Conservation (phyloP, 2,797 vertebrate species). For the Karalla daura region DNA sequence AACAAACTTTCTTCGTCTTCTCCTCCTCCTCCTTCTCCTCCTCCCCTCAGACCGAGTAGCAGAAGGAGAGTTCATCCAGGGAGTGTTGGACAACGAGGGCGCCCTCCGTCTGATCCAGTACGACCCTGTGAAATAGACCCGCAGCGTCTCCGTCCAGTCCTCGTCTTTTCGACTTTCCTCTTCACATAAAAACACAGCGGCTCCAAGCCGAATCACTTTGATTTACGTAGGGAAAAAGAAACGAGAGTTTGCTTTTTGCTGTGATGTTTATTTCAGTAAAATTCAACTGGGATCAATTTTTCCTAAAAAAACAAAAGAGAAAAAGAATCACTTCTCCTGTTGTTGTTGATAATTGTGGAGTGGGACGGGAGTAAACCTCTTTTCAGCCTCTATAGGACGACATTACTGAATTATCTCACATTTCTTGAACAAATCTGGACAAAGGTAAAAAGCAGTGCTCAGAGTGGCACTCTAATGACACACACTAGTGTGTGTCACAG, state of each 20-base stretch:
- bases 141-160: not conserved
- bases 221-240: not conserved
- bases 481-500: too few species aligned
- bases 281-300: not conserved
- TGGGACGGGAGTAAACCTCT: not conserved
- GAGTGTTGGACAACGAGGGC: conserved; percentile 71
- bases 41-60: conserved; percentile 72
- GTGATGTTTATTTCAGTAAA: not conserved
- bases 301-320: too few species aligned
- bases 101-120: conserved; percentile 84
- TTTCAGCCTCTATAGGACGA: not conserved
- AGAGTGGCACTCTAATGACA: too few species aligned
- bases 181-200: too few species aligned
- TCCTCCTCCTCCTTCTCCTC: not conserved
- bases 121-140: conserved; percentile 60
- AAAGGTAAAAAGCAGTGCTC: too few species aligned
- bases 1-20: not conserved
- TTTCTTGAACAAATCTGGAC: not conserved
- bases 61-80: conserved; percentile 82
- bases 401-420: conserved; percentile 11
- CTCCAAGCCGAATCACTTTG: too few species aligned
- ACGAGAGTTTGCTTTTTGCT: not conserved
- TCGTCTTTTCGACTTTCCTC: not conserved
- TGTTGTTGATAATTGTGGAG: not conserved
- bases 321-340: not conserved